These are phyloP conservation scores for Fopius arisanus DNA, from an alignment of 1,140 invertebrate genomes.

Conservation along the genomic window DNA sequence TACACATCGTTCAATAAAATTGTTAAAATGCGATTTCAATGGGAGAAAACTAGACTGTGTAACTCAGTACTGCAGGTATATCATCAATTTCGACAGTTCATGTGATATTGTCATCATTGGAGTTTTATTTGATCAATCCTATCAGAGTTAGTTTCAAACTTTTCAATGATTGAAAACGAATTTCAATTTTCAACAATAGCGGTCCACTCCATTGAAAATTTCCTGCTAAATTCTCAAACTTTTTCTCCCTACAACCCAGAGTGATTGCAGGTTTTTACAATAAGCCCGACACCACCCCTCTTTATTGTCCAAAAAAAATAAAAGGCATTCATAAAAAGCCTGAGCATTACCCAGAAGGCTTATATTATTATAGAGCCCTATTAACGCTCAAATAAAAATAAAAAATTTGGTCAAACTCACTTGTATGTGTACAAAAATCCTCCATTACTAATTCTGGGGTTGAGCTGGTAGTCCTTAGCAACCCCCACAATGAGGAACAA, in stretches of 20 bases:
- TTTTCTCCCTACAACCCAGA: neutral
- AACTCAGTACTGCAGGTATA: constrained; percentile 62
- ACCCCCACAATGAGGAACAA: constrained; percentile 86
- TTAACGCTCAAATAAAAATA: constrained; percentile 15
- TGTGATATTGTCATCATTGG: constrained; percentile 54
- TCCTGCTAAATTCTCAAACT: neutral
- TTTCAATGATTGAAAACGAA: neutral
- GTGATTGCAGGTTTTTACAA: neutral
- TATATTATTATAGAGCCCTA: constrained; percentile 6
- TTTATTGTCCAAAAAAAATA: neutral
- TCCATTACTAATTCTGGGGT: constrained; percentile 80
- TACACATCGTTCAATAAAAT: constrained; percentile 46
- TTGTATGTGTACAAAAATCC: constrained; percentile 91
- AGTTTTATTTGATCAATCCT: neutral
- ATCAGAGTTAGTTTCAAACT: neutral
- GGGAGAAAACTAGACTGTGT: neutral
- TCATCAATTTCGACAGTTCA: constrained; percentile 52
- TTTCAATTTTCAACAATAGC: constrained; percentile 11
- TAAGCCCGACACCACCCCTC: neutral
- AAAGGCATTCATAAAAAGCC: neutral
- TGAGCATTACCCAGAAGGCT: neutral
- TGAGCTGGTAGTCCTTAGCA: constrained; percentile 89
- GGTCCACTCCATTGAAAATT: neutral
- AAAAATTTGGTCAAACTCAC: constrained; percentile 59
- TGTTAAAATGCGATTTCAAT: neutral